These are phyloP conservation scores for Agrotis segetum DNA, from an alignment of 2,888 invertebrate species.

Conservation along the genomic window DNA sequence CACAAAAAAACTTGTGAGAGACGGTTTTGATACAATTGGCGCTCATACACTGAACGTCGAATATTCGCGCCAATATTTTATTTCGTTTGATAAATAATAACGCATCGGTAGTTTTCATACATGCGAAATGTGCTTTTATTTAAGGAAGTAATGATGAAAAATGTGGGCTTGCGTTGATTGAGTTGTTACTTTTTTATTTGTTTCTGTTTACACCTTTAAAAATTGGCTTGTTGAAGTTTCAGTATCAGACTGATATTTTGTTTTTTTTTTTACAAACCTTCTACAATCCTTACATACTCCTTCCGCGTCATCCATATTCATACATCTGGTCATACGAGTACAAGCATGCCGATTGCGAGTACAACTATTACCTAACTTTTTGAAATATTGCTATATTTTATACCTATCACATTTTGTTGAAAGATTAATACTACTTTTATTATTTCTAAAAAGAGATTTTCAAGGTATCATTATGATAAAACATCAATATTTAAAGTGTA, in stretches of 20 bases:
- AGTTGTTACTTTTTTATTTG: background rate
- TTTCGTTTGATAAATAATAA: slow-evolving; percentile 30
- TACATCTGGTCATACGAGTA: too few species aligned
- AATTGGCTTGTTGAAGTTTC: background rate
- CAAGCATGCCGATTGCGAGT: too few species aligned
- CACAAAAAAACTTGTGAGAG: slow-evolving; percentile 69
- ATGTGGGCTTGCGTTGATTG: slow-evolving; percentile 20
- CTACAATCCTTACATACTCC: too few species aligned
- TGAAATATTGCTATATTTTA: too few species aligned
- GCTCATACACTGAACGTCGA: slow-evolving; percentile 49
- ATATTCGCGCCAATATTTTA: slow-evolving; percentile 58
- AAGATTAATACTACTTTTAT: too few species aligned
- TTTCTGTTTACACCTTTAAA: background rate
- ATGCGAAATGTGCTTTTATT: slow-evolving; percentile 21
- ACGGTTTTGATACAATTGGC: slow-evolving; percentile 71
- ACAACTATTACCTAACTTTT: too few species aligned
- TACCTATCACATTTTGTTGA: too few species aligned
- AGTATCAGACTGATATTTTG: background rate
- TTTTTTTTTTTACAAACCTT: background rate
- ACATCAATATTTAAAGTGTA: too few species aligned
- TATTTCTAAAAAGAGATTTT: too few species aligned
- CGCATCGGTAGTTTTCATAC: slow-evolving; percentile 47
- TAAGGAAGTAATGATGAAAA: slow-evolving; percentile 28
- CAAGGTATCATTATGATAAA: too few species aligned
- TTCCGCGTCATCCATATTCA: too few species aligned